Conservation (phyloP, 1,140 invertebrate species). For the Diabrotica virgifera region DNA sequence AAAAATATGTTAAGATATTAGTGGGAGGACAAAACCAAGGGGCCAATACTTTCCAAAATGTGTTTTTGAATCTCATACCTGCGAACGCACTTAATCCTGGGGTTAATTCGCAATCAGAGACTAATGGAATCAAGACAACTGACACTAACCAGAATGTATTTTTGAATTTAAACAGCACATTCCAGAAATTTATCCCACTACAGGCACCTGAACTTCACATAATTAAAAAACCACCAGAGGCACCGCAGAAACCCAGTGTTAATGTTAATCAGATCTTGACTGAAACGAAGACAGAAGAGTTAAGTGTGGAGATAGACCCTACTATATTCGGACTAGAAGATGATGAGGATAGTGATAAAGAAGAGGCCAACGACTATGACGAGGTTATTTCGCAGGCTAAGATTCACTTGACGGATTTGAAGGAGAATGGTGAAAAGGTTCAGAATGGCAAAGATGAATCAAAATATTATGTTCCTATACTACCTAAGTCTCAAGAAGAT, state of each 20-base stretch:
- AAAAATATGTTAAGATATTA: conserved; percentile 41
- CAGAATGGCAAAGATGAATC: conserved; percentile 24
- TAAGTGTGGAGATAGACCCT: conserved; percentile 44
- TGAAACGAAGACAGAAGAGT: conserved; percentile 41
- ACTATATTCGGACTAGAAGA: conserved; percentile 35
- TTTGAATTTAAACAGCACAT: conserved; percentile 40
- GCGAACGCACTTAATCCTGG: conserved; percentile 26
- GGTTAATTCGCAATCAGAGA: conserved; percentile 3
- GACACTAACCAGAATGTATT: conserved; percentile 43
- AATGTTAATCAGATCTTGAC: conserved; percentile 36
- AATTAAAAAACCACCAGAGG: conserved; percentile 7
- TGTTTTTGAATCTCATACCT: conserved; percentile 43
- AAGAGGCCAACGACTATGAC: conserved; percentile 36
- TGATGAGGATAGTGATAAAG: conserved; percentile 30
- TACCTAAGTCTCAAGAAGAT: conserved; percentile 37
- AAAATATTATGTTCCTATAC: conserved; percentile 38
- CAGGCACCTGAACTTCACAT: conserved; percentile 11
- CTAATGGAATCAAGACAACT: conserved; percentile 27
- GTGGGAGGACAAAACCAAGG: conserved; percentile 37
- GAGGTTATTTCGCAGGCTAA: conserved; percentile 37
- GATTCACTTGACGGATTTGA: conserved; percentile 28
- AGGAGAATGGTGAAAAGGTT: conserved; percentile 25
- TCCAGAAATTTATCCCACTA: conserved; percentile 38
- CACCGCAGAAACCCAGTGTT: conserved; percentile 22
- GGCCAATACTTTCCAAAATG: conserved; percentile 39